Conservation (phyloP, 2,888 invertebrate genomes). For the Leptopterna dolabrata region DNA sequence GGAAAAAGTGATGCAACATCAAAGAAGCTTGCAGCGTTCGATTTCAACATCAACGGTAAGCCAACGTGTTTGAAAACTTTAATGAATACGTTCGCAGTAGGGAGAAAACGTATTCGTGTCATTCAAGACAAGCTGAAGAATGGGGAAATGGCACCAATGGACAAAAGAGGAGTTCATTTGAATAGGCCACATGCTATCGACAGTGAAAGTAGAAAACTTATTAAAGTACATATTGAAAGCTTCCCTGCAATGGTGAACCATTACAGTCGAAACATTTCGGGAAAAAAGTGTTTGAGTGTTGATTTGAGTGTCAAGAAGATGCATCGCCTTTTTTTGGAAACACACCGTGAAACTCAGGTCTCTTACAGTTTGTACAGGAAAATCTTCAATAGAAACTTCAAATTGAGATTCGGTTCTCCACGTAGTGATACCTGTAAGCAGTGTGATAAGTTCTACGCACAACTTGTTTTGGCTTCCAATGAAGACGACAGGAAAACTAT, state of each 20-base stretch:
- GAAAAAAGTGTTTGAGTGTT: not conserved
- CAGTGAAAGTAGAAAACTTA: not conserved
- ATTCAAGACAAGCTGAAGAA: slow-evolving; percentile 2
- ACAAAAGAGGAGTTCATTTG: slow-evolving; percentile 7
- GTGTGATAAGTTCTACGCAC: slow-evolving; percentile 38
- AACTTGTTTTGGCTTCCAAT: slow-evolving; percentile 27
- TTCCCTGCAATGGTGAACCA: slow-evolving; percentile 16
- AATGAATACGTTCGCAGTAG: not conserved
- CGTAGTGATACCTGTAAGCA: slow-evolving; percentile 49
- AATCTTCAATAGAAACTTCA: slow-evolving; percentile 38
- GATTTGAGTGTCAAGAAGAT: slow-evolving; percentile 3
- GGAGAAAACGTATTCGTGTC: not conserved
- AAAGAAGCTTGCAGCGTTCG: not conserved
- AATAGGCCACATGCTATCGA: slow-evolving; percentile 6
- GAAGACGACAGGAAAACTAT: too few relatives aligned
- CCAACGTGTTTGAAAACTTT: slow-evolving; percentile 10
- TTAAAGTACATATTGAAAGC: slow-evolving; percentile 1
- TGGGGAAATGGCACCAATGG: slow-evolving; percentile 37
- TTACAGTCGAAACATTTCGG: not conserved
- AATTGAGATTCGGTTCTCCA: slow-evolving; percentile 46
- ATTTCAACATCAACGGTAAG: not conserved
- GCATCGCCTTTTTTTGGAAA: slow-evolving; percentile 1
- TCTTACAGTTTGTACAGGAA: not conserved
- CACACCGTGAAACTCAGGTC: not conserved
- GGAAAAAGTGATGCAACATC: not conserved